Base-by-base conservation (phyloP, 2,888 invertebrate genomes). In the Stramonita haemastoma region DNA sequence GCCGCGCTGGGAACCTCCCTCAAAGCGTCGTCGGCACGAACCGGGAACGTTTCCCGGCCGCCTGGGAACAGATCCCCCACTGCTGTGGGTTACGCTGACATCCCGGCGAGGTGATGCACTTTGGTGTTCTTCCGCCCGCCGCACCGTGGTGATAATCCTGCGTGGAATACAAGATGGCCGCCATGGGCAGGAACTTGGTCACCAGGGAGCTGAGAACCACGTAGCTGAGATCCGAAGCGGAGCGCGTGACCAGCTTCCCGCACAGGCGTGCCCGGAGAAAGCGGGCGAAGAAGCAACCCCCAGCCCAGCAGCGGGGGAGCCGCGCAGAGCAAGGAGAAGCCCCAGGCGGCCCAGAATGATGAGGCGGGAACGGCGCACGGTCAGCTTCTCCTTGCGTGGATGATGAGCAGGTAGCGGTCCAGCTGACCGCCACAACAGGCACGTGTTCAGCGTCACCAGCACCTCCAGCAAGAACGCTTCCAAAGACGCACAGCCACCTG, bases 321-420 rank as follows among this genome's bases (percentile, higher is more conserved):
- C n/a, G 94, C 34, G 46, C 36, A 46, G 5, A 91, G 34, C 1
- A 92, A 26, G 2, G 94, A 92, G 4, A 91, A 89, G 8, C 86
- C 36, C 93, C 94, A 94, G 17, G 93, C 91, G 0, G 92, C 56
- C n/a, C 0, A 90, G 56, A 11, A 95, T 92, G 17, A 94, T 81
- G 6, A 91, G 15, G 34, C 92, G 92, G 13, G 95, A 92, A 13
- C 91, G 89, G 29, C 89, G 89, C 8, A 92, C 92, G n/a, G 91
- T 92, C 5, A 95, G 91, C 88, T 92, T 92, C 88, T 95, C 94
- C 36, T 90, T 91, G 34, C 92, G 90, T 92, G 92, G 0, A 95
- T 94, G 34, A 95, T 94, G 85, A 95, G 95, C 29, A 93, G 88
- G 87, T 94, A 95, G 15, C 95, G 90, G 89, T 95, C 95, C 0